A percentile compares a stretch with the other conserved stretches of the same genome.
These are phyloP conservation scores for Atethmia centrago DNA, from an alignment of 2,888 invertebrate species.

Conservation along the genomic window DNA sequence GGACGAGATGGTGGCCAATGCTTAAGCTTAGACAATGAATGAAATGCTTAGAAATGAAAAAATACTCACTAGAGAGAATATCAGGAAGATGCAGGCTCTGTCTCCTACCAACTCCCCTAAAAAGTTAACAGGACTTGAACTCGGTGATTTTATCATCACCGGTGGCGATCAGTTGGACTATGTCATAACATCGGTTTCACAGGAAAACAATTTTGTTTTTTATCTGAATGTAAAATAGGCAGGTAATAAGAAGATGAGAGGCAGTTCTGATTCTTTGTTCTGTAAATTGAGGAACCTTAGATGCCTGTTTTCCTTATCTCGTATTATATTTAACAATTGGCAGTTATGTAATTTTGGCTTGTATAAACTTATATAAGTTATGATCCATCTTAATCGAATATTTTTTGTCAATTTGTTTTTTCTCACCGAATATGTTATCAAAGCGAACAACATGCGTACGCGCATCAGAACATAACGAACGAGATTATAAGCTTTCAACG, in stretches of 20 bases:
- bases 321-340: too few species aligned
- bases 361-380: background rate
- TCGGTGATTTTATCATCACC: background rate
- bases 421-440: background rate
- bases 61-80: too few species aligned
- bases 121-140: background rate
- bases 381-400: background rate
- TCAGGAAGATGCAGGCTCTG: too few species aligned
- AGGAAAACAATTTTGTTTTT: background rate
- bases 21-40: too few species aligned
- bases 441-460: constrained; percentile 72
- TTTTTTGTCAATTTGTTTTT: background rate
- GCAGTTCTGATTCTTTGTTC: background rate
- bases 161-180: background rate
- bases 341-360: background rate
- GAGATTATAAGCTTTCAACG: constrained; percentile 84
- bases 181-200: background rate
- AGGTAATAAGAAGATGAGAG: too few species aligned
- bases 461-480: constrained; percentile 80
- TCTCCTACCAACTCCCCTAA: background rate
- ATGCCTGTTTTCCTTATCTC: background rate
- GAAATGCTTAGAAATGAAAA: too few species aligned
- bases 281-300: background rate
- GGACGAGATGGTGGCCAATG: background rate
- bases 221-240: too few species aligned